Base-by-base conservation (phyloP, 2,113 vertebrate species). In the Loxodonta africana region DNA sequence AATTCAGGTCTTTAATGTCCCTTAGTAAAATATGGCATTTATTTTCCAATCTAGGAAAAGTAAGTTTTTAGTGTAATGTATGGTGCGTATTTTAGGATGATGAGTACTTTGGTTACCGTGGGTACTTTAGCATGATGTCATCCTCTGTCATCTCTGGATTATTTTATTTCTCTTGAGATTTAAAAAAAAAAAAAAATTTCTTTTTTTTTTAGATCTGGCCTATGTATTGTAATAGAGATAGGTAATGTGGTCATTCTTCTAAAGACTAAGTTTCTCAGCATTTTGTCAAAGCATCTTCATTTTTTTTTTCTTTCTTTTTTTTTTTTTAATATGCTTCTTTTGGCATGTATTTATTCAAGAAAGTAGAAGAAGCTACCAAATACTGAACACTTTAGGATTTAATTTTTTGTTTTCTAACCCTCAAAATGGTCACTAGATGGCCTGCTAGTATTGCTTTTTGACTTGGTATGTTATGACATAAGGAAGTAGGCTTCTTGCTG, bases 391-490 rank as follows among this genome's bases (percentile, higher is more conserved):
- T 77, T 65, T 93, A 46, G 23, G 82, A 41, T 84, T 74, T 53
- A 53, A n/a, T 14, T 26, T 65, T 69, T 95, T 77, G 74, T 25
- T 20, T 7, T 57, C 82, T 80, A 82, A 63, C 28, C 84, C 92
- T 88, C 85, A 0, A 90, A 94, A 51, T 94, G 92, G 97, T 98
- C 98, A 98, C 98, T 99, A 99, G 98, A 88, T 98, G 98, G 98
- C 99, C 98, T 98, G 90, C 98, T 98, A 97, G 85, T 67, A 97
- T 96, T 93, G 33, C 15, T 0, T 98, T 98, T 98, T 84, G 90
- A 88, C 51, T 96, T 69, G 95, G 69, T n/a, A 80, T 51, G 6
- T 11, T 88, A 12, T 30, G 23, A 6, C 96, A 96, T 92, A 26
- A 95, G 89, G 87, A 96, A 69, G 25, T 53, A 15, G 76, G 41